A percentile compares a stretch with the other conserved stretches of the same genome.
phyloP scores from a whole-genome alignment of 2,888 invertebrate genomes.

The Beris morrisii region DNA sequence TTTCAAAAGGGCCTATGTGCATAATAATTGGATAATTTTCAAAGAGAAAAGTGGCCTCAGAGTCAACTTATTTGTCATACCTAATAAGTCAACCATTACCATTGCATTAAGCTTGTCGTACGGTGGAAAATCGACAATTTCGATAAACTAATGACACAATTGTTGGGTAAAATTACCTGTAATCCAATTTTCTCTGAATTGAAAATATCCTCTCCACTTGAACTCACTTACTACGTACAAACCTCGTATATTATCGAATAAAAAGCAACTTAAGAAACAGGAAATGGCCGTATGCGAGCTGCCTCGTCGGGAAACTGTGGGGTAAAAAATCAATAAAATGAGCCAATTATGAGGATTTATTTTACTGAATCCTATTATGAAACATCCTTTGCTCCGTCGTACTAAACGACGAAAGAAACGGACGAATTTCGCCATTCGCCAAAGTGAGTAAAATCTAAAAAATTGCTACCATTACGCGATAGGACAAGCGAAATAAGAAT shows the following conservation, averaged over 20 bases:
- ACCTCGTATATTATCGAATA: no score
- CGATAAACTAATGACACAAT: slow-evolving; percentile 27
- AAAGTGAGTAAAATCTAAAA: slow-evolving; percentile 22
- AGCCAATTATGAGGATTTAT: slow-evolving; percentile 31
- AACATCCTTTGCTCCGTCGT: slow-evolving; percentile 9
- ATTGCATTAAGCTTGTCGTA: not conserved
- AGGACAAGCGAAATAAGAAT: slow-evolving; percentile 28
- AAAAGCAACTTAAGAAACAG: no score
- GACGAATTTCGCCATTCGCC: not conserved
- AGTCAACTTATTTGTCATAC: no score
- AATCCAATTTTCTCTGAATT: slow-evolving; percentile 30
- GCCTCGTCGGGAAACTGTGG: no score
- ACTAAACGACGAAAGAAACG: not conserved
- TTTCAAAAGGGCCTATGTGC: no score
- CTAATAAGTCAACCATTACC: slow-evolving; percentile 22
- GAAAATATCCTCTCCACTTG: slow-evolving; percentile 11
- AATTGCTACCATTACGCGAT: slow-evolving; percentile 13
- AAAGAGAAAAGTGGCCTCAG: no score
- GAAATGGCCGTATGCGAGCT: no score
- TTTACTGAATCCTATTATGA: slow-evolving; percentile 27
- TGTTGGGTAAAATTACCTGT: slow-evolving; percentile 21
- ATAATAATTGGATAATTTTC: no score
- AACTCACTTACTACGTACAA: no score
- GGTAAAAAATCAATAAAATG: slow-evolving; percentile 20
- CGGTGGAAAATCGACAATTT: slow-evolving; percentile 19